These are phyloP conservation scores for Leptopilina boulardi DNA, from an alignment of 1,140 invertebrate genomes.

Conservation along the genomic window DNA sequence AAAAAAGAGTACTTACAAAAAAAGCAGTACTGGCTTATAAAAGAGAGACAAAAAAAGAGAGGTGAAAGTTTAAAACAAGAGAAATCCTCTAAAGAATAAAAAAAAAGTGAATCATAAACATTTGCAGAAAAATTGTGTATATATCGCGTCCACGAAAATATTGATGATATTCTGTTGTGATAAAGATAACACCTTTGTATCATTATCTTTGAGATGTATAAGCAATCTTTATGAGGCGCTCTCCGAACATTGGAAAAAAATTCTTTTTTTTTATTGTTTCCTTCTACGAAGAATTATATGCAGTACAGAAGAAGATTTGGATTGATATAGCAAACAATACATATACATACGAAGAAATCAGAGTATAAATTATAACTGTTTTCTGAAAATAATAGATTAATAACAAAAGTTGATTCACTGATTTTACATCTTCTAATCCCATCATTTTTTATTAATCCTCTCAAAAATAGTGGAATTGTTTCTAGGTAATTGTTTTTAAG, in stretches of 20 bases:
- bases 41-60: too few relatives aligned
- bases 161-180: background rate
- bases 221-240: slow-evolving; percentile 23
- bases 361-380: background rate
- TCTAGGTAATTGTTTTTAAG: too few relatives aligned
- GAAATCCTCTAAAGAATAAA: background rate
- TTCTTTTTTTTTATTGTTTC: slow-evolving; percentile 32
- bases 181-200: slow-evolving; percentile 19
- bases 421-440: too few relatives aligned
- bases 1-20: too few relatives aligned
- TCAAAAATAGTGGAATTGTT: too few relatives aligned
- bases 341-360: slow-evolving; percentile 11
- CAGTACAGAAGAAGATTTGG: slow-evolving; percentile 15
- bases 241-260: background rate
- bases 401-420: too few relatives aligned
- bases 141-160: background rate
- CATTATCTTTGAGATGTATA: background rate
- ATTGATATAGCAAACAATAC: background rate
- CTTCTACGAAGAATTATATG: background rate
- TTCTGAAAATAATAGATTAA: background rate
- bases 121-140: background rate
- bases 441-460: too few relatives aligned
- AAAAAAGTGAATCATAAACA: slow-evolving; percentile 3
- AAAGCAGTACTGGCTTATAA: too few relatives aligned
- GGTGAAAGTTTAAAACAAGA: background rate